Evolutionary conservation across 2,797 vertebrate genomes (phyloP).

Genomic region (Fistularia commersonii): DNA sequence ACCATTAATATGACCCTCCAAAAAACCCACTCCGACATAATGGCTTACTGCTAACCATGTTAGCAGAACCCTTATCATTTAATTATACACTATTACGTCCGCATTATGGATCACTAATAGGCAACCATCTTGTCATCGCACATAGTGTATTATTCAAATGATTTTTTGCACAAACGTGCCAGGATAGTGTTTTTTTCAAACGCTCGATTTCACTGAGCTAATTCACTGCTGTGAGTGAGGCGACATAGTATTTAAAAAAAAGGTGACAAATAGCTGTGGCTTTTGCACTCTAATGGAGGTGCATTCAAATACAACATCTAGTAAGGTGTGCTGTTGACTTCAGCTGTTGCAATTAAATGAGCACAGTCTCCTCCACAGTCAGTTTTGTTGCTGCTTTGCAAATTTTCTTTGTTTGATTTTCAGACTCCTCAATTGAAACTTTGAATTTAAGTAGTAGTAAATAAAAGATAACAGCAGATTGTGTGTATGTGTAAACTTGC

Average conservation of each 20-base stretch:
- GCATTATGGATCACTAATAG: slow-evolving; percentile 57
- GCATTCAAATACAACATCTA: too few species aligned
- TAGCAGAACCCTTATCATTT: slow-evolving; percentile 65
- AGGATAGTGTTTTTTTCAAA: too few species aligned
- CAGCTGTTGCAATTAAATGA: slow-evolving; percentile 50
- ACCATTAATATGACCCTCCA: slow-evolving; percentile 66
- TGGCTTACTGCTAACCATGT: slow-evolving; percentile 59
- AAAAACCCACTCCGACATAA: slow-evolving; percentile 68
- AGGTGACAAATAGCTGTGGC: too few species aligned
- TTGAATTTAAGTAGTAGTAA: slow-evolving; percentile 42
- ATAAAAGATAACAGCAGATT: slow-evolving; percentile 48
- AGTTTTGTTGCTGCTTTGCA: slow-evolving; percentile 40
- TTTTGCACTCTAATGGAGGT: too few species aligned
- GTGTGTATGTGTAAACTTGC: slow-evolving; percentile 22
- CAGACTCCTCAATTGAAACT: slow-evolving; percentile 37
- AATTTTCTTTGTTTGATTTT: slow-evolving; percentile 49
- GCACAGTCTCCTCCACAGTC: slow-evolving; percentile 39
- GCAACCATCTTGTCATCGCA: slow-evolving; percentile 20
- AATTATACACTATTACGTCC: slow-evolving; percentile 54
- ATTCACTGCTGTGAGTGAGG: too few species aligned
- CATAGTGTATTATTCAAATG: slow-evolving; percentile 19
- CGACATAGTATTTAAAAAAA: too few species aligned
- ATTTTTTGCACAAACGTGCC: neutral
- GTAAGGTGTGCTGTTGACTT: slow-evolving; percentile 32
- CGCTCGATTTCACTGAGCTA: too few species aligned